phyloP scores from a whole-genome alignment of 2,113 vertebrate genomes.

The Hippoglossus stenolepis region DNA sequence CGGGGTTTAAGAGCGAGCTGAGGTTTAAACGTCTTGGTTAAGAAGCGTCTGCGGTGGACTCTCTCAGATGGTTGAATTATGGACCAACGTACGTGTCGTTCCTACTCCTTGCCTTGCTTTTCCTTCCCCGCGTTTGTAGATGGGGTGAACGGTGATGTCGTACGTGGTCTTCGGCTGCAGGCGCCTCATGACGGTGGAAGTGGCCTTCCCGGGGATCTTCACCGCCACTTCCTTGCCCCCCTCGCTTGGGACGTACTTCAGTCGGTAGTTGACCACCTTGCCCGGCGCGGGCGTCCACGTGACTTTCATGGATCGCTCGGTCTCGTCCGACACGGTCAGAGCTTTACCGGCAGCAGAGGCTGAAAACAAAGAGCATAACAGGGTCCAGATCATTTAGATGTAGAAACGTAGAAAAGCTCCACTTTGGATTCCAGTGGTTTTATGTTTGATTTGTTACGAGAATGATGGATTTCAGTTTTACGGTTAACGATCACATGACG shows the following conservation, averaged over 20 bases:
- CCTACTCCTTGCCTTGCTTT: constrained; percentile 96
- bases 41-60: constrained; percentile 27
- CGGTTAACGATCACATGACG: too few species aligned
- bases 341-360: constrained; percentile 84
- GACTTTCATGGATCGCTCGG: constrained; percentile 89
- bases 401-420: too few species aligned
- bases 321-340: constrained; percentile 89
- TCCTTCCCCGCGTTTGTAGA: constrained; percentile 92
- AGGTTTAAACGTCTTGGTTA: constrained; percentile 11
- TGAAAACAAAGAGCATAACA: constrained; percentile 48
- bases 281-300: constrained; percentile 89
- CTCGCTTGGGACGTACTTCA: constrained; percentile 83
- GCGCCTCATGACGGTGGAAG: constrained; percentile 85
- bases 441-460: too few species aligned
- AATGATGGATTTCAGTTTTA: too few species aligned
- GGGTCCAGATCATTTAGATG: background rate
- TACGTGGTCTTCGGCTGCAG: constrained; percentile 90
- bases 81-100: constrained; percentile 92
- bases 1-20: background rate
- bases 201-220: constrained; percentile 83
- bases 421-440: too few species aligned
- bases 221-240: constrained; percentile 86
- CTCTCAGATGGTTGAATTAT: constrained; percentile 77
- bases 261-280: constrained; percentile 87
- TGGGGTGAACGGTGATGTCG: constrained; percentile 87